These are phyloP conservation scores for Sycon ciliatum DNA, from an alignment of 37 sponge, comb jelly and placozoan species.

Conservation along the genomic window DNA sequence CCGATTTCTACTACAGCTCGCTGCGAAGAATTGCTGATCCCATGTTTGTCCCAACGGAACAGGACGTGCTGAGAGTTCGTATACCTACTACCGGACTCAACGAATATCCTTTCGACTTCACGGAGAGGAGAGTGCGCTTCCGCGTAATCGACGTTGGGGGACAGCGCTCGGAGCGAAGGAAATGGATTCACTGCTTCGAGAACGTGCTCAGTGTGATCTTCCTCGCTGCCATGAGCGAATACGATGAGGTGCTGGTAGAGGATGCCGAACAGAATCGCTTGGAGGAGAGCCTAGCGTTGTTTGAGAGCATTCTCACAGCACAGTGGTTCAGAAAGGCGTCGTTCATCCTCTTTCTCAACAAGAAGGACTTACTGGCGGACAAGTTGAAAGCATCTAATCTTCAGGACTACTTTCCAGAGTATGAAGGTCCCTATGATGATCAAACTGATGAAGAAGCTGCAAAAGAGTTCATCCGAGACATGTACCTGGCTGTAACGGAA, in stretches of 20 bases:
- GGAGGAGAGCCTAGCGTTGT: slow-evolving; percentile 33
- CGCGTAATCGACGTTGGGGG: slow-evolving; percentile 44
- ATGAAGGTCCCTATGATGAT: too few relatives aligned
- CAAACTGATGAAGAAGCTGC: neutral
- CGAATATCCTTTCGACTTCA: neutral
- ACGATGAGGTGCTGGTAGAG: slow-evolving; percentile 29
- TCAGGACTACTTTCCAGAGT: neutral
- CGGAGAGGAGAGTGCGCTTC: slow-evolving; percentile 13
- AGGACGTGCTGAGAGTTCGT: slow-evolving; percentile 29
- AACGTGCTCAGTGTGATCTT: slow-evolving; percentile 33
- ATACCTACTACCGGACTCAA: slow-evolving; percentile 1
- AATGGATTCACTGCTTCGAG: slow-evolving; percentile 46
- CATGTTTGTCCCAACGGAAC: slow-evolving; percentile 18
- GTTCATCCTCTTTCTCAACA: slow-evolving; percentile 37
- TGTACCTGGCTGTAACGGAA: neutral
- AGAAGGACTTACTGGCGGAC: slow-evolving; percentile 32
- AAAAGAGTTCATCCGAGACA: neutral
- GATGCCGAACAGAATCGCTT: slow-evolving; percentile 26
- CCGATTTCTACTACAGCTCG: slow-evolving; percentile 11
- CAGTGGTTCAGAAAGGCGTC: slow-evolving; percentile 29
- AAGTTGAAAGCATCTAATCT: slow-evolving; percentile 13
- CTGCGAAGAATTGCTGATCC: slow-evolving; percentile 16
- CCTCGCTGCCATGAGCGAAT: slow-evolving; percentile 31
- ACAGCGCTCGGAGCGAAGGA: slow-evolving; percentile 32
- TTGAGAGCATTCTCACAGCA: slow-evolving; percentile 19